phyloP scores from a whole-genome alignment of 2,888 invertebrate genomes.

The Ptychoptera contaminata region DNA sequence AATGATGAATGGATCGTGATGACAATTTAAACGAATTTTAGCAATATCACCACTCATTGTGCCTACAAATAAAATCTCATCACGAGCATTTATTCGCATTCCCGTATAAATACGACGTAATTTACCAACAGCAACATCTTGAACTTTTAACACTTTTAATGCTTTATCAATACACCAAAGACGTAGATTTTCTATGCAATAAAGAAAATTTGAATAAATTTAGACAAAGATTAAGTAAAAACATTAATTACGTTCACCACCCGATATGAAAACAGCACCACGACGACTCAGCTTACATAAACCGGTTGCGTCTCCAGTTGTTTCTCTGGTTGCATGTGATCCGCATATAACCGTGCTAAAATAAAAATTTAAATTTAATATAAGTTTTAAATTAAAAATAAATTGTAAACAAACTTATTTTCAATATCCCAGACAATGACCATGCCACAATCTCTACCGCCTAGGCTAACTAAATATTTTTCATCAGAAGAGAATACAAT shows the following conservation, averaged over 20 bases:
- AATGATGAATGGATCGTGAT: conserved; percentile 31
- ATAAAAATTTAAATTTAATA: neutral
- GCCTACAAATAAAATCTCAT: conserved; percentile 66
- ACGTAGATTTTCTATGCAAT: conserved; percentile 49
- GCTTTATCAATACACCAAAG: conserved; percentile 59
- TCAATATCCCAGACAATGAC: conserved; percentile 72
- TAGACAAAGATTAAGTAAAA: conserved; percentile 9
- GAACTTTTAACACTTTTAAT: conserved; percentile 50
- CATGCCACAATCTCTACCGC: conserved; percentile 80
- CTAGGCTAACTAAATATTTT: conserved; percentile 66
- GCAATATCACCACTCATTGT: conserved; percentile 55
- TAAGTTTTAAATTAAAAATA: neutral
- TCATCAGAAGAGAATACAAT: conserved; percentile 71
- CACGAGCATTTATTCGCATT: conserved; percentile 50
- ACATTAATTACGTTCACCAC: conserved; percentile 53
- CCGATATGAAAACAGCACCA: conserved; percentile 53
- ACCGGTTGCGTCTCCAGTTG: conserved; percentile 52
- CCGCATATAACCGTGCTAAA: conserved; percentile 43
- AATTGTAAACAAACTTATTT: conserved; percentile 21
- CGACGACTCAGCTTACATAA: conserved; percentile 38
- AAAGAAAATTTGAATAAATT: neutral
- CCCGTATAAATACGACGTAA: conserved; percentile 61
- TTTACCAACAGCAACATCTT: conserved; percentile 64
- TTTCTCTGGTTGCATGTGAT: conserved; percentile 42
- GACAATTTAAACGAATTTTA: conserved; percentile 42